Evolutionary conservation across 2,113 vertebrate species (phyloP).

Genomic region (Herpailurus yagouaroundi): DNA sequence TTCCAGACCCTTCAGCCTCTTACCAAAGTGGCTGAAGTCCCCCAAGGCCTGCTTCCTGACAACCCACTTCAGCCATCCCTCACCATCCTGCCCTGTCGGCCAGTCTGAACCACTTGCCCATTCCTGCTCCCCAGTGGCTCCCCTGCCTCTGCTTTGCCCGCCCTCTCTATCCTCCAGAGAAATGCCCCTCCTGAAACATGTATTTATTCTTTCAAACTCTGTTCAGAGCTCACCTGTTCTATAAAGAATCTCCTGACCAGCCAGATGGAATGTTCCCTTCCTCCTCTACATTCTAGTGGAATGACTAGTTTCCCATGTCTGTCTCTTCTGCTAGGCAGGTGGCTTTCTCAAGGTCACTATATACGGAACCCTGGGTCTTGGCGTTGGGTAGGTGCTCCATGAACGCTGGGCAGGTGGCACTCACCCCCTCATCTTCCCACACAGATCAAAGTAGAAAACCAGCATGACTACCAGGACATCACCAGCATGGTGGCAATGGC

Average conservation of each 20-base stretch:
- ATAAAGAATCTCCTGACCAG: not conserved
- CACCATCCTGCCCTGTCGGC: not conserved
- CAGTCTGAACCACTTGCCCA: not conserved
- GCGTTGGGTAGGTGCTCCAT: not conserved
- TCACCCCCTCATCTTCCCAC: constrained; percentile 40
- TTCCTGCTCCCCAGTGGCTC: accelerated
- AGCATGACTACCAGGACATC: constrained; percentile 96
- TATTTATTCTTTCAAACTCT: not conserved
- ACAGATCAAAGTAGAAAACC: constrained; percentile 97
- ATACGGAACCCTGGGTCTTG: not conserved
- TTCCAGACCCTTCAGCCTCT: not conserved
- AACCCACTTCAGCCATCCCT: not conserved
- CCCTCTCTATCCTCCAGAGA: not conserved
- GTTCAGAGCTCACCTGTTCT: not conserved
- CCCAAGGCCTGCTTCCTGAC: not conserved
- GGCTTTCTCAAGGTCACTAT: not conserved
- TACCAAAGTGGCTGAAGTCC: not conserved
- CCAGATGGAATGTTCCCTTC: not conserved
- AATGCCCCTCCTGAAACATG: accelerated
- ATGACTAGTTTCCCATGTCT: not conserved
- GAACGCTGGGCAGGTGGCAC: not conserved
- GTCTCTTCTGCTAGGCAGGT: not conserved
- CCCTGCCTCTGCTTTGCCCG: not conserved
- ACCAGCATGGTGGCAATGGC: constrained; percentile 96
- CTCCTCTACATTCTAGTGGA: not conserved